Base-by-base conservation (phyloP, 1,140 invertebrate species). In the Cydia fagiglandana region DNA sequence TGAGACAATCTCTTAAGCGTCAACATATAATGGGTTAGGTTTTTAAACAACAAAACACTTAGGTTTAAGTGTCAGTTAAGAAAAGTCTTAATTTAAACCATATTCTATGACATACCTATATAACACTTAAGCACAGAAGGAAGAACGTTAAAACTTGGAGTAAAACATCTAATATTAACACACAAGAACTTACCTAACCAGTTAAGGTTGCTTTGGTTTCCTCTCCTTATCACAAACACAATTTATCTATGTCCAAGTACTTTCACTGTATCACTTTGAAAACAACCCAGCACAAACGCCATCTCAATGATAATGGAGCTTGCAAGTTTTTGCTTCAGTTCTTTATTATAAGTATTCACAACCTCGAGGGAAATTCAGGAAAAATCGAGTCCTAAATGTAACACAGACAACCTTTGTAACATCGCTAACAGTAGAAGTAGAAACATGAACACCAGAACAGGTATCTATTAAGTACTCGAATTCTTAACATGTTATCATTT, bases 311-410 rank as follows among this genome's bases (percentile, higher is more conserved):
- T 77, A 85, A 86, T 78, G 68, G 77, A 76, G 73, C 77, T 73
- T 80, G 77, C 75, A 81, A 88, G 84, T 88, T 86, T 81, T 81
- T 84, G 78, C 77, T 82, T 83, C 80, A 84, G 84, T 86, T 74
- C 74, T 84, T 83, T 84, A 86, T 84, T 84, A 84, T 84, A 86
- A 73, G 82, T 80, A 83, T 79, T 88, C 88, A 90, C 89, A 89
- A 92, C 88, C 88, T 86, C 85, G 38, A 77, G 85, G 83, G 84
- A 89, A 90, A 89, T 87, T 84, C 86, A 78, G 82, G 76, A 77
- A 76, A 81, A 86, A 83, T 74, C 82, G 75, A 83, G 81, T 86
- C 82, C 75, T 80, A 75, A 81, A 80, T 41, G 76, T 74, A 77
- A 75, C 77, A 53, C 77, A 79, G 82, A 88, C 87, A 90, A 89